Percentiles rank a stretch among this genome's conserved stretches.
Evolutionary conservation across 2,797 vertebrate genomes (phyloP).

Genomic region (Neostethus bicornis): DNA sequence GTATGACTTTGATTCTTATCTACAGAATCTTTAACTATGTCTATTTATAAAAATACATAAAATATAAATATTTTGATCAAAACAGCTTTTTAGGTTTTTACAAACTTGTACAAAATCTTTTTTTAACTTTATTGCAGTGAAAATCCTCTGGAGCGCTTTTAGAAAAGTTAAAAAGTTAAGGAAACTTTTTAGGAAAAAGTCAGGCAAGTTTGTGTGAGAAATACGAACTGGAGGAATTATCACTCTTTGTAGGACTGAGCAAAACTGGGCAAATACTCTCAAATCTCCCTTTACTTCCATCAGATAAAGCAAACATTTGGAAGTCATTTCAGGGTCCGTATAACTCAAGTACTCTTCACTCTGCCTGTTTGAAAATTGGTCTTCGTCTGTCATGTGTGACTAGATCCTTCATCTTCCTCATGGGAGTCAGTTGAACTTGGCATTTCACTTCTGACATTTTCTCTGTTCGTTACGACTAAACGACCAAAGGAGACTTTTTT

Average conservation of each 20-base stretch:
- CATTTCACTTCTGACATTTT: neutral
- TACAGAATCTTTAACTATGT: no score
- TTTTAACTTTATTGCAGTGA: no score
- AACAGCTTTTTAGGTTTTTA: no score
- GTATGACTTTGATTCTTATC: no score
- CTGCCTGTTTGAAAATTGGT: conserved; percentile 26
- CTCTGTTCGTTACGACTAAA: neutral
- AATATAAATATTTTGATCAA: no score
- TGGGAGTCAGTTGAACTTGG: neutral
- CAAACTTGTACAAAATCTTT: no score
- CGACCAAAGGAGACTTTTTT: neutral
- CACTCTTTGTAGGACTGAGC: conserved; percentile 17
- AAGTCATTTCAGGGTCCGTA: conserved; percentile 33
- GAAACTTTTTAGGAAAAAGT: conserved; percentile 30
- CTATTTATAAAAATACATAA: no score
- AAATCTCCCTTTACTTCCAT: conserved; percentile 35
- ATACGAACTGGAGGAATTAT: conserved; percentile 34
- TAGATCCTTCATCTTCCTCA: conserved; percentile 5
- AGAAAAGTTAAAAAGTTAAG: no score
- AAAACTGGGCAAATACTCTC: conserved; percentile 35
- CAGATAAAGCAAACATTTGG: conserved; percentile 49
- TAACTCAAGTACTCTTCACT: conserved; percentile 20
- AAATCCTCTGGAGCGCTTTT: conserved; percentile 33
- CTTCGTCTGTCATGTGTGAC: conserved; percentile 26
- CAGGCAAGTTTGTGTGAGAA: conserved; percentile 28